A percentile compares a stretch with the other conserved stretches of the same genome.
Conservation (phyloP, 1,140 invertebrate genomes). For the Papilio glaucus region DNA sequence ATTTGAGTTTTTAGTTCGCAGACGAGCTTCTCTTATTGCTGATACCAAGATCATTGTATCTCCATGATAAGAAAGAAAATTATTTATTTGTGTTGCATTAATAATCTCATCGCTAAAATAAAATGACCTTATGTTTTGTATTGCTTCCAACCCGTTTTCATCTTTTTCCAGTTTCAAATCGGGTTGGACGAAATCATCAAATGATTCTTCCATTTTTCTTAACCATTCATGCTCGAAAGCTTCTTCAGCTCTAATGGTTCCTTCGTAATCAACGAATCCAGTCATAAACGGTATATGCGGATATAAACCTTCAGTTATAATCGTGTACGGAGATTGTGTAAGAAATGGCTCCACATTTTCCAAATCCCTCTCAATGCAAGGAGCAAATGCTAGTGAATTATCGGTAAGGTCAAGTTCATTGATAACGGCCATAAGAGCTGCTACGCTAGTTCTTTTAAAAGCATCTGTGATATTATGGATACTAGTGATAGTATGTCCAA, state of each 20-base stretch:
- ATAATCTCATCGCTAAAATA: constrained; percentile 59
- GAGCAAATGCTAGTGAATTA: constrained; percentile 70
- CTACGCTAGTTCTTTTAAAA: constrained; percentile 64
- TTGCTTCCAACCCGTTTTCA: constrained; percentile 45
- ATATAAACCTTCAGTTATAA: constrained; percentile 55
- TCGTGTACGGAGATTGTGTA: constrained; percentile 62
- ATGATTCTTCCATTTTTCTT: constrained; percentile 63
- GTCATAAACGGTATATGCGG: constrained; percentile 66
- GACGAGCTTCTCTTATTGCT: constrained; percentile 63
- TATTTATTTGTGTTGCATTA: constrained; percentile 44
- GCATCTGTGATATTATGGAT: constrained; percentile 60
- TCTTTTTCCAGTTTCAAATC: constrained; percentile 61
- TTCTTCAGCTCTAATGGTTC: constrained; percentile 67
- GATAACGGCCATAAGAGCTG: constrained; percentile 70
- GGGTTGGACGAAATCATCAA: constrained; percentile 66
- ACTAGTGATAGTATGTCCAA: constrained; percentile 62
- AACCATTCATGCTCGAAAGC: constrained; percentile 60
- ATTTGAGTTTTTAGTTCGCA: constrained; percentile 50
- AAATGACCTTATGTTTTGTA: constrained; percentile 54
- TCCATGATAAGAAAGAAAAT: constrained; percentile 65
- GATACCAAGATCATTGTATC: constrained; percentile 74
- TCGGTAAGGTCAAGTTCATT: constrained; percentile 70
- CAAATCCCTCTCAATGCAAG: constrained; percentile 66
- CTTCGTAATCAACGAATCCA: constrained; percentile 75
- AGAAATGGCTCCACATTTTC: constrained; percentile 59